A percentile compares a stretch with the other conserved stretches of the same genome.
These are phyloP conservation scores for Atrina japonica DNA, from an alignment of 2,888 invertebrate species.

Conservation along the genomic window DNA sequence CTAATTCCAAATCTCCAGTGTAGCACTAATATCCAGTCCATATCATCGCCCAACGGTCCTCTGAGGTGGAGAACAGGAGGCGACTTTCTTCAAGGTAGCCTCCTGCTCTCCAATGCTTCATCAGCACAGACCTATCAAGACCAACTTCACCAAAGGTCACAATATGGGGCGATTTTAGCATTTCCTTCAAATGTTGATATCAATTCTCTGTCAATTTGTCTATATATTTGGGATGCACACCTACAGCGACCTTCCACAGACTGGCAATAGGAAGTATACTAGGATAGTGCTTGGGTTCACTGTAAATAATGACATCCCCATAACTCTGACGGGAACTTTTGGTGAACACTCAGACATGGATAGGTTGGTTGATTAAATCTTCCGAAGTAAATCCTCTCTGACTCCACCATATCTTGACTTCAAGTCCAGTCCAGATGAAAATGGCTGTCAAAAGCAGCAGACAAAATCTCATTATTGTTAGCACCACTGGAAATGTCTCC, in stretches of 20 bases:
- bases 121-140: not conserved
- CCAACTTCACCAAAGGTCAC: not conserved
- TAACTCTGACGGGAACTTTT: too few relatives aligned
- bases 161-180: not conserved
- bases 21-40: not conserved
- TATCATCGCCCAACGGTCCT: not conserved
- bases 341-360: too few relatives aligned
- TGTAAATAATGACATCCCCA: too few relatives aligned
- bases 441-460: too few relatives aligned
- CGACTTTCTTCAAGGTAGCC: not conserved
- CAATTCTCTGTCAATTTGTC: not conserved
- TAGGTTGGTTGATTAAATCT: too few relatives aligned
- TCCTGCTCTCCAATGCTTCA: not conserved
- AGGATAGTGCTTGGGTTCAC: too few relatives aligned
- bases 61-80: not conserved
- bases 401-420: too few relatives aligned
- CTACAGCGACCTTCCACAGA: constrained; percentile 1
- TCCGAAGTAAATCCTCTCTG: too few relatives aligned
- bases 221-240: constrained; percentile 7
- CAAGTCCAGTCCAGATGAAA: too few relatives aligned
- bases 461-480: too few relatives aligned
- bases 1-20: not conserved
- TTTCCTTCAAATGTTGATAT: not conserved
- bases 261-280: too few relatives aligned
- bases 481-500: too few relatives aligned